Percentiles rank a stretch among this genome's conserved stretches.
phyloP scores from a whole-genome alignment of 2,113 vertebrate genomes.

The Antigone vipio region DNA sequence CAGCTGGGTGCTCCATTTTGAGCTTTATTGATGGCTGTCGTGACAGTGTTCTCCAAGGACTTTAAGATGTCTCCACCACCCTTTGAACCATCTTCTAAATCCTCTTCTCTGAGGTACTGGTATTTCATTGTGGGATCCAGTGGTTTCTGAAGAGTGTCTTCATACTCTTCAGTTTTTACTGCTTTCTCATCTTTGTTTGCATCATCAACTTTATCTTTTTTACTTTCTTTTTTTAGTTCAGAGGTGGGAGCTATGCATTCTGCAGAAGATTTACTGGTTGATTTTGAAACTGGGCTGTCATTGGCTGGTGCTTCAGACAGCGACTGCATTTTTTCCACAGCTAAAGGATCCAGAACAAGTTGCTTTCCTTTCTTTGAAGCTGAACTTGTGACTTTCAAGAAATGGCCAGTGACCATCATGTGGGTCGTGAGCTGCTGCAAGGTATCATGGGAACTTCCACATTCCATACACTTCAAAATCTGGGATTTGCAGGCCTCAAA shows the following conservation, averaged over 20 bases:
- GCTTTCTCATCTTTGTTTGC: constrained; percentile 73
- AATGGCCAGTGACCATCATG: constrained; percentile 99
- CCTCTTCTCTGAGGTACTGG: constrained; percentile 94
- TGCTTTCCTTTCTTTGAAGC: constrained; percentile 98
- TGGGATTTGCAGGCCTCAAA: constrained; percentile 99
- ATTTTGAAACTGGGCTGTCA: constrained; percentile 75
- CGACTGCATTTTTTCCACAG: constrained; percentile 93
- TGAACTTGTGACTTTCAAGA: constrained; percentile 96
- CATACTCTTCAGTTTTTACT: constrained; percentile 83
- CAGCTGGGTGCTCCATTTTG: constrained; percentile 86
- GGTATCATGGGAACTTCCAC: constrained; percentile 95
- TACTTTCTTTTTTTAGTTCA: constrained; percentile 83
- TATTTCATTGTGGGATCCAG: constrained; percentile 88
- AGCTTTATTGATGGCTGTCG: constrained; percentile 84
- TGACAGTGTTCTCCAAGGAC: constrained; percentile 93
- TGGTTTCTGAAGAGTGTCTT: constrained; percentile 83
- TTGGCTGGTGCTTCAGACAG: constrained; percentile 80
- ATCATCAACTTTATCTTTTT: constrained; percentile 77
- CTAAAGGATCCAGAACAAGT: constrained; percentile 90
- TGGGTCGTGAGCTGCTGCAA: constrained; percentile 96
- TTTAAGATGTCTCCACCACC: constrained; percentile 96
- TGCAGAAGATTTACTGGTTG: constrained; percentile 77
- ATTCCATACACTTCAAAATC: constrained; percentile 99
- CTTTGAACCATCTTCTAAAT: constrained; percentile 90
- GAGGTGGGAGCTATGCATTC: constrained; percentile 75